Evolutionary conservation across 2,797 vertebrate genomes (phyloP).

Genomic region (Myripristis jacobus): DNA sequence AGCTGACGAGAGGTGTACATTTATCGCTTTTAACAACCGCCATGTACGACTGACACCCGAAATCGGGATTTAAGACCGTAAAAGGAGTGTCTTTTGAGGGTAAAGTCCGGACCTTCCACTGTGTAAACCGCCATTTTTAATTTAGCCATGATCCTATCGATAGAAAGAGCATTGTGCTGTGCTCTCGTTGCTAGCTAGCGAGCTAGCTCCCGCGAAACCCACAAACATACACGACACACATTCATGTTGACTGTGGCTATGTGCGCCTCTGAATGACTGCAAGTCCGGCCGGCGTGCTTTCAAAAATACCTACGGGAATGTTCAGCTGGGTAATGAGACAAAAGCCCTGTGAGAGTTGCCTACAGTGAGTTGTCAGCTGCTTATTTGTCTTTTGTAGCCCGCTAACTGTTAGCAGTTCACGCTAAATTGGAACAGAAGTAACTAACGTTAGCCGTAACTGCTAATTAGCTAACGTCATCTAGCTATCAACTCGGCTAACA

Average conservation of each 20-base stretch:
- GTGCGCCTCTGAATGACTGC: conserved; percentile 23
- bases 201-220: conserved; percentile 66
- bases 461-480: conserved; percentile 53
- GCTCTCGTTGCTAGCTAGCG: conserved; percentile 60
- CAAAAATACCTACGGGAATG: not conserved
- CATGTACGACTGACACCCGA: not conserved
- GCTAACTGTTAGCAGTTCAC: conserved; percentile 52
- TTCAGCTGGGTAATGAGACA: not conserved
- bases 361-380: conserved; percentile 26
- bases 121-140: conserved; percentile 90
- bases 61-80: not conserved
- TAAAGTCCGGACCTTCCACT: conserved; percentile 75
- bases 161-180: conserved; percentile 78
- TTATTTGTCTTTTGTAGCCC: conserved; percentile 50
- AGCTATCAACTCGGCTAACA: conserved; percentile 52
- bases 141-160: conserved; percentile 80
- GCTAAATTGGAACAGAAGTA: conserved; percentile 38
- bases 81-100: conserved; percentile 55
- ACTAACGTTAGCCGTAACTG: conserved; percentile 46
- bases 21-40: not conserved
- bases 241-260: conserved; percentile 51
- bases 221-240: conserved; percentile 48
- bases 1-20: not conserved
- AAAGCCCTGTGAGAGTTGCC: conserved; percentile 16
- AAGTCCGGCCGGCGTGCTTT: conserved; percentile 18